Evolutionary conservation across 2,113 vertebrate species (phyloP).

Genomic region (Urocolius indicus): DNA sequence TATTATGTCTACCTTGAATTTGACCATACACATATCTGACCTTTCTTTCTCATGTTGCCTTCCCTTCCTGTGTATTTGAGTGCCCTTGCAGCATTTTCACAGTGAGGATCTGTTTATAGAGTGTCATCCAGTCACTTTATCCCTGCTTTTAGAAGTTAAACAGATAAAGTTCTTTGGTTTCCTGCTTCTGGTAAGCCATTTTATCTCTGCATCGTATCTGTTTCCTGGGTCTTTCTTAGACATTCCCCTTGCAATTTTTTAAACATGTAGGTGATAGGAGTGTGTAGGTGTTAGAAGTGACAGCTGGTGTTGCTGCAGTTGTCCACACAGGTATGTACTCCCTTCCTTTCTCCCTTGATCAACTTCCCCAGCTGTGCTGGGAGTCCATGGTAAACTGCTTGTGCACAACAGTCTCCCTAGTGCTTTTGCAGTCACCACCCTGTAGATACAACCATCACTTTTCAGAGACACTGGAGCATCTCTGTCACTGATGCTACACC

Average conservation of each 20-base stretch:
- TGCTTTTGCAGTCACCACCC: not conserved
- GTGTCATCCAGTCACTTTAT: not conserved
- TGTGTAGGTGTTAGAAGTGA: too few relatives aligned
- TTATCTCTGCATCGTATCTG: not conserved
- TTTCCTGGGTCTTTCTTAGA: not conserved
- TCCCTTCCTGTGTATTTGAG: not conserved
- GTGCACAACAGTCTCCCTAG: rapidly evolving
- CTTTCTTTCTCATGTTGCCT: not conserved
- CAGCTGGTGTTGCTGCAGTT: not conserved
- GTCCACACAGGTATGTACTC: not conserved
- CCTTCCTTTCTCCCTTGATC: not conserved
- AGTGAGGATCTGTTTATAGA: not conserved
- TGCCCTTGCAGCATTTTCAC: not conserved
- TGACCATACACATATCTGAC: rapidly evolving
- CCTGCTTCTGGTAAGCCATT: not conserved
- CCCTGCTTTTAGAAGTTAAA: not conserved
- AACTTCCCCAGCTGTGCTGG: not conserved
- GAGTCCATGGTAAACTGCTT: not conserved
- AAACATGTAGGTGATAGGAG: not conserved
- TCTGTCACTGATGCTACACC: not conserved
- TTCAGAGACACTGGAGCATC: not conserved
- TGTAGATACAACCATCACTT: rapidly evolving
- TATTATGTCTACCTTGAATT: not conserved
- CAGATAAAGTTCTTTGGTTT: not conserved
- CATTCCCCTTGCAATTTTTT: not conserved